phyloP scores from a whole-genome alignment of 35 echinoderm and acorn worm genomes.

The Ptychodera flava region DNA sequence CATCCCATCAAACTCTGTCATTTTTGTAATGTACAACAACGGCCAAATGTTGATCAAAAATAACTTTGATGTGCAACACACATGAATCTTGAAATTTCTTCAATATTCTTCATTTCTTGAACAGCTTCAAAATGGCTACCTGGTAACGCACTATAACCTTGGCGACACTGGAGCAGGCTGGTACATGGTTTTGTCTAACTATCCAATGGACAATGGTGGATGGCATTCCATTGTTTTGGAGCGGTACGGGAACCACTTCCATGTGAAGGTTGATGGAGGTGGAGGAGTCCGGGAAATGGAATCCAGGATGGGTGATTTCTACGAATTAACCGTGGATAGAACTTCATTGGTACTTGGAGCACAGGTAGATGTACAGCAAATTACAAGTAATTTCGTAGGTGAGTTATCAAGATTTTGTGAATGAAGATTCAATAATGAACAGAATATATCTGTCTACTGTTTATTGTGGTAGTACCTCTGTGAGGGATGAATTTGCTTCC shows the following conservation, averaged over 20 bases:
- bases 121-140: slow-evolving; percentile 55
- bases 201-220: slow-evolving; percentile 69
- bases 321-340: slow-evolving; percentile 38
- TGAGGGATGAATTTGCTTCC: too few relatives aligned
- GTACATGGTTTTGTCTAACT: slow-evolving; percentile 43
- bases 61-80: too few relatives aligned
- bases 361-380: slow-evolving; percentile 35
- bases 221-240: slow-evolving; percentile 82
- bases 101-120: too few relatives aligned
- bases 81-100: too few relatives aligned
- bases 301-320: slow-evolving; percentile 57
- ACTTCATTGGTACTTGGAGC: slow-evolving; percentile 64
- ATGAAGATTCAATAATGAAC: too few relatives aligned
- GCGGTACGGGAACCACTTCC: slow-evolving; percentile 75
- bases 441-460: too few relatives aligned
- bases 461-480: too few relatives aligned
- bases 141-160: slow-evolving; percentile 63
- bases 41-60: too few relatives aligned
- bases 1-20: too few relatives aligned
- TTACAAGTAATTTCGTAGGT: slow-evolving; percentile 70
- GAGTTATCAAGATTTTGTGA: slow-evolving; percentile 2
- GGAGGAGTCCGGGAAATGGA: slow-evolving; percentile 82
- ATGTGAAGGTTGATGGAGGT: slow-evolving; percentile 82
- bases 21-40: too few relatives aligned
- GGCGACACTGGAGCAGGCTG: slow-evolving; percentile 50